Percentiles rank a stretch among this genome's conserved stretches.
Evolutionary conservation across 35 echinoderm and acorn worm genomes (phyloP).

Genomic region (Antedon bifida): DNA sequence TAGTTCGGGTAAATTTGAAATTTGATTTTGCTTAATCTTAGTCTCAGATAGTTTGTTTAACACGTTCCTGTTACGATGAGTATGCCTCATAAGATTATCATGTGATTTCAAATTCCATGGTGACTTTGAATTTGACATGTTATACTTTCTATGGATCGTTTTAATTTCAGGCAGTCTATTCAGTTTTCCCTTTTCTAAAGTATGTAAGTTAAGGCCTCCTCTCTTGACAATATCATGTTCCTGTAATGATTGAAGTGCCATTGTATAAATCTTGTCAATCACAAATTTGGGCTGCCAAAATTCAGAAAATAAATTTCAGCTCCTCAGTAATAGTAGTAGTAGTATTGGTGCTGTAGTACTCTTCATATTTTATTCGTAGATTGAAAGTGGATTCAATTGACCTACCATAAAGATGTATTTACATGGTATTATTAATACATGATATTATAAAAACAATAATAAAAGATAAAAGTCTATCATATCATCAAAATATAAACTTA

Average conservation of each 20-base stretch:
- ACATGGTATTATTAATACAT: too few species aligned
- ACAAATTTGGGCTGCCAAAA: too few species aligned
- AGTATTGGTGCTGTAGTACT: too few species aligned
- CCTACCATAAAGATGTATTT: too few species aligned
- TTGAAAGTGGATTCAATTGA: too few species aligned
- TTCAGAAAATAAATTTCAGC: too few species aligned
- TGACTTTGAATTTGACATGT: neutral
- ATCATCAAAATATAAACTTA: too few species aligned
- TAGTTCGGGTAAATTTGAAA: neutral
- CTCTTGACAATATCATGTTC: neutral
- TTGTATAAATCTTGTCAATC: too few species aligned
- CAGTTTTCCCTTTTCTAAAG: neutral
- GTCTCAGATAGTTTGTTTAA: neutral
- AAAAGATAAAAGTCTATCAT: too few species aligned
- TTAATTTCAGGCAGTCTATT: neutral
- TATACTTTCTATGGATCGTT: neutral
- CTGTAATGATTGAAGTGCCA: neutral
- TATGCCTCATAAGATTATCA: neutral
- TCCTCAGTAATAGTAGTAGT: too few species aligned
- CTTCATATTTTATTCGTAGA: too few species aligned
- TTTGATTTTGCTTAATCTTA: neutral
- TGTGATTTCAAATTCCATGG: neutral
- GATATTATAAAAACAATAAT: too few species aligned
- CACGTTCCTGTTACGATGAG: neutral
- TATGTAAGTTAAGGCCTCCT: neutral